Evolutionary conservation across 2,797 vertebrate species (phyloP), one percentile per base, ranked within the genome.

Genomic region (Taenioides sp.): DNA sequence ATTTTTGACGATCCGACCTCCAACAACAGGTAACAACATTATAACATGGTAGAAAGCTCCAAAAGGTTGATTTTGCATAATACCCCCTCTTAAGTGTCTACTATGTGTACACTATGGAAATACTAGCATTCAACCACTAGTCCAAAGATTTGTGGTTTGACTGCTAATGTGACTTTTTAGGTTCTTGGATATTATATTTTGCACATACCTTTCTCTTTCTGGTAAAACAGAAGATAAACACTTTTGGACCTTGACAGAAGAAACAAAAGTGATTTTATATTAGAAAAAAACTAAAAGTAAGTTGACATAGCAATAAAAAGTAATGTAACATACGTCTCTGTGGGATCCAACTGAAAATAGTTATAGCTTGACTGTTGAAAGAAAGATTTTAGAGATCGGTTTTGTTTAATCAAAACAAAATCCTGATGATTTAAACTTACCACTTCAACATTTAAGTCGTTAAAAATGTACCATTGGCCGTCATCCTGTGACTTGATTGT

Each of bases 211-310:
- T 72, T 75, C 20, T 9, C 67, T 25, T 70, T 78, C 22, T 34
- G 80, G 77, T 88, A 87, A 58, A 88, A 86, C 3, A 90, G 77
- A 50, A 94, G 81, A 77, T 91, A 90, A 5, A 86, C 84, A 3
- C 0, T 58, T 0, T 0, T 0, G 22, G 84, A 89, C 12, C 89
- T 91, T 47, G 10, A n/a, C 0, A 63, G 58, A 77, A 10, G 11
- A 1, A 1, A 64, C 31, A 70, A 31, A 20, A 62, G 7, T 34
- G 28, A 61, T 20, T 62, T 17, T 20, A 37, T 18, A 10, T 62
- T 37, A n/a, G 1, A 73, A 0, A 47, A 34, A 28, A 0, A 3
- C 0, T 28, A 28, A 28, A 28, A 3, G 2, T 0, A 0, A 14
- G 0, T 5, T 34, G 9, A 59, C 25, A 28, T 6, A 59, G n/a